A percentile compares a stretch with the other conserved stretches of the same genome.
These are phyloP conservation scores for Phaethon lepturus DNA, from an alignment of 2,113 vertebrate genomes.

Conservation along the genomic window DNA sequence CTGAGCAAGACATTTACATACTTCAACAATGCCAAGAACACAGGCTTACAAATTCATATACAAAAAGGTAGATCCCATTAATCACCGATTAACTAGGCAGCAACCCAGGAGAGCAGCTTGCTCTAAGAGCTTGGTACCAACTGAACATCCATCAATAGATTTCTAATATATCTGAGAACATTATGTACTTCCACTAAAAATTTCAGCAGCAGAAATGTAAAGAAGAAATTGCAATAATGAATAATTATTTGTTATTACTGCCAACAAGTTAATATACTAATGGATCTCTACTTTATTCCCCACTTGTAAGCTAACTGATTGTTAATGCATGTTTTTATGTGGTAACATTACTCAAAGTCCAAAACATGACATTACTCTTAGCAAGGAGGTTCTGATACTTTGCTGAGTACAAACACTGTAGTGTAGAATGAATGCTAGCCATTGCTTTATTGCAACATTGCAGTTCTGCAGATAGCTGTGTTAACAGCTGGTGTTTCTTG, in stretches of 20 bases:
- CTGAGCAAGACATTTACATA: conserved; percentile 9
- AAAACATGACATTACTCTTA: background rate
- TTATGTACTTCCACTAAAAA: background rate
- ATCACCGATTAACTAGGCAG: conserved; percentile 30
- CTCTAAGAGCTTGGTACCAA: conserved; percentile 26
- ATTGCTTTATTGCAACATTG: background rate
- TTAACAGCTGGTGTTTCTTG: background rate
- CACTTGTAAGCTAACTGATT: background rate
- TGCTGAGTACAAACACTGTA: background rate
- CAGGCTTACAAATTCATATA: background rate
- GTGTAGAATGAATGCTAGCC: background rate
- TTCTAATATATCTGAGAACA: conserved; percentile 18
- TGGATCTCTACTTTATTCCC: background rate
- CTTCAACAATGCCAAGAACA: conserved; percentile 31
- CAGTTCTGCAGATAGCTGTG: background rate
- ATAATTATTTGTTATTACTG: background rate
- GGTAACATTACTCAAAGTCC: background rate
- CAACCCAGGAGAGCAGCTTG: conserved; percentile 10
- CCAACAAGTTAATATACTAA: background rate
- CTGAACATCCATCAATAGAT: conserved; percentile 47
- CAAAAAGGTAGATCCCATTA: conserved; percentile 38
- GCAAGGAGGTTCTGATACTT: background rate
- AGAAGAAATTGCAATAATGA: background rate
- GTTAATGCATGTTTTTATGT: conserved; percentile 21
- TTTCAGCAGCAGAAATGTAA: background rate